Base-by-base conservation (phyloP, 2,113 vertebrate species). In the Salminus brasiliensis region DNA sequence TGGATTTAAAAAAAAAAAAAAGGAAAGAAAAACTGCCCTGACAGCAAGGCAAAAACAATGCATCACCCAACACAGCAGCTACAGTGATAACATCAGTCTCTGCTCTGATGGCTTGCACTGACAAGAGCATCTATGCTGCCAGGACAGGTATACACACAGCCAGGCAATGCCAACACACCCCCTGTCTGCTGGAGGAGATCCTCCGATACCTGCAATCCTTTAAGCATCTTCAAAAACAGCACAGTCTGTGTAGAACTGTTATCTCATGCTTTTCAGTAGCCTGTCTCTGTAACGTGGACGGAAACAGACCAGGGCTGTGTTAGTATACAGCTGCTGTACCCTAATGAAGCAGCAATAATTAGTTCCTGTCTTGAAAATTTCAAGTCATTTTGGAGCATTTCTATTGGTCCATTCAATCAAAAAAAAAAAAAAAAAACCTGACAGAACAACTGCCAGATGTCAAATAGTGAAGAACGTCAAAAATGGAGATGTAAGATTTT, bases 41-140 rank as follows among this genome's bases (percentile, higher is more conserved):
- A 45, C 66, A 60, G 52, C 57, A 23, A 32, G 39, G 8, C 11
- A 78, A 39, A 60, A 23, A 57, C 32, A 77, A 63, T 63, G 41
- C 23, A n/a, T 57, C 34, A 32, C 21, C 32, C 13, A 45, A 39
- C 21, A 66, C 25, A 7, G 47, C 43, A 6, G 52, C 47, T 43
- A 5, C 63, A 21, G 63, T 5, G 47, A 34, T 53, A 66, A 34
- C 16, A 65, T 74, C 39, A 32, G 16, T 47, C 29, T 23, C 18
- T 16, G 1, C 29, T 21, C 8, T 49, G 39, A 53, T 53, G 30
- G 59, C 23, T 27, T 0, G 5, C 55, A 18, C 32, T 55, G 49
- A 70, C 23, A 34, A 62, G 27, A n/a, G 39, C 25, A 62, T 66
- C 62, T 12, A 12, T 7, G 10, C 18, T 6, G 27, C 7, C 29